Conservation (phyloP, 2,888 invertebrate species). For the Rhorus exstirpatorius region DNA sequence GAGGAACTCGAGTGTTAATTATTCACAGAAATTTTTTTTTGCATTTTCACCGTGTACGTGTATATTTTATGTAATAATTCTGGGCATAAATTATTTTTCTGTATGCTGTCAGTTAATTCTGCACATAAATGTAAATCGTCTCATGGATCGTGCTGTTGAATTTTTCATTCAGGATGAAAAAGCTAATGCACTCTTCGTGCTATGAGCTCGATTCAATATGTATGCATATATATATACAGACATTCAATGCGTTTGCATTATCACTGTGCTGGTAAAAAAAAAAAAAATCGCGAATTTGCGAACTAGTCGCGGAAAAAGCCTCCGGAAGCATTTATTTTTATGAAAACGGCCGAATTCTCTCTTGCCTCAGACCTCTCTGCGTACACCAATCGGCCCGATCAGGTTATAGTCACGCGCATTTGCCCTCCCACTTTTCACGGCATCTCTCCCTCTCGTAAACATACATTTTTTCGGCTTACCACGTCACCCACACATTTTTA, state of each 20-base stretch:
- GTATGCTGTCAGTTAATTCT: background rate
- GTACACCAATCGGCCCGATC: slow-evolving; percentile 65
- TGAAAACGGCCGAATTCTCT: slow-evolving; percentile 56
- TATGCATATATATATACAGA: slow-evolving; percentile 11
- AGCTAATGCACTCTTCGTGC: slow-evolving; percentile 32
- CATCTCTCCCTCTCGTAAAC: slow-evolving; percentile 75
- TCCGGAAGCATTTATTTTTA: slow-evolving; percentile 65
- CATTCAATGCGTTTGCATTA: slow-evolving; percentile 36
- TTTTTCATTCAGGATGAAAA: slow-evolving; percentile 44
- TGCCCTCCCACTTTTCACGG: slow-evolving; percentile 9
- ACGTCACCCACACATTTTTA: slow-evolving; percentile 78
- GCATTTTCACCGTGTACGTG: background rate
- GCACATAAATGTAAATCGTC: slow-evolving; percentile 3
- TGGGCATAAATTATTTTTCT: slow-evolving; percentile 13
- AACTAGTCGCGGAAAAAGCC: slow-evolving; percentile 33
- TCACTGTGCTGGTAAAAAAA: slow-evolving; percentile 41
- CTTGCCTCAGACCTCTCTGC: slow-evolving; percentile 22
- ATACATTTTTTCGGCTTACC: slow-evolving; percentile 78
- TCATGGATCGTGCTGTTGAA: slow-evolving; percentile 3
- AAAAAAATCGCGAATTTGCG: slow-evolving; percentile 46
- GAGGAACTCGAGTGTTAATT: too few species aligned
- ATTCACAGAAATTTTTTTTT: background rate
- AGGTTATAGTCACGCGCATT: slow-evolving; percentile 61
- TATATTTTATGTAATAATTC: background rate
- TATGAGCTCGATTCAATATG: slow-evolving; percentile 28